Percentiles rank a stretch among this genome's conserved stretches.
Conservation (phyloP, 2,888 invertebrate genomes). For the Ennomos erosarius region DNA sequence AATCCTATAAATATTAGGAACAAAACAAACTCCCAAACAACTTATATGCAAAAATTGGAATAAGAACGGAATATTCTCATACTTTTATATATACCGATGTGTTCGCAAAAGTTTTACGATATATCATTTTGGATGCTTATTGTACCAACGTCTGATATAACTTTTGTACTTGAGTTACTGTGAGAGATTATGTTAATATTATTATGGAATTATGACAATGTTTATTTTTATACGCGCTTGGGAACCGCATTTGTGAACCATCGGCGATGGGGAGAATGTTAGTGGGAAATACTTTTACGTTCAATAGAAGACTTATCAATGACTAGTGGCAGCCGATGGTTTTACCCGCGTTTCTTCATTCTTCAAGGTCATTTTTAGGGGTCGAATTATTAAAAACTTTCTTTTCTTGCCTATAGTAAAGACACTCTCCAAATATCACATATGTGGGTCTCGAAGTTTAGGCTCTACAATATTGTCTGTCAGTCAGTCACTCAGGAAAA, state of each 20-base stretch:
- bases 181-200: constrained; percentile 46
- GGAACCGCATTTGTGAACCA: neutral
- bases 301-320: neutral
- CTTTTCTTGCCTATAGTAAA: no score
- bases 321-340: no score
- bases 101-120: constrained; percentile 60
- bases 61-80: constrained; percentile 5
- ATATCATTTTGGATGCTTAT: constrained; percentile 50
- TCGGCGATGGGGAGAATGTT: neutral
- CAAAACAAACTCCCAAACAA: constrained; percentile 35
- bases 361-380: no score
- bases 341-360: no score
- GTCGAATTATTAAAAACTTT: neutral
- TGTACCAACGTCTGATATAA: constrained; percentile 43
- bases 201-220: constrained; percentile 42
- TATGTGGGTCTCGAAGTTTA: no score
- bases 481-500: no score
- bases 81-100: constrained; percentile 47
- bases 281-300: neutral
- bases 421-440: no score
- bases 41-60: constrained; percentile 40
- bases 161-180: constrained; percentile 40
- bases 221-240: constrained; percentile 35
- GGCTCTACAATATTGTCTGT: no score
- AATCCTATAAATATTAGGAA: constrained; percentile 38